Conservation (phyloP, 2,888 invertebrate genomes). For the Caenorhabditis panamensis region DNA sequence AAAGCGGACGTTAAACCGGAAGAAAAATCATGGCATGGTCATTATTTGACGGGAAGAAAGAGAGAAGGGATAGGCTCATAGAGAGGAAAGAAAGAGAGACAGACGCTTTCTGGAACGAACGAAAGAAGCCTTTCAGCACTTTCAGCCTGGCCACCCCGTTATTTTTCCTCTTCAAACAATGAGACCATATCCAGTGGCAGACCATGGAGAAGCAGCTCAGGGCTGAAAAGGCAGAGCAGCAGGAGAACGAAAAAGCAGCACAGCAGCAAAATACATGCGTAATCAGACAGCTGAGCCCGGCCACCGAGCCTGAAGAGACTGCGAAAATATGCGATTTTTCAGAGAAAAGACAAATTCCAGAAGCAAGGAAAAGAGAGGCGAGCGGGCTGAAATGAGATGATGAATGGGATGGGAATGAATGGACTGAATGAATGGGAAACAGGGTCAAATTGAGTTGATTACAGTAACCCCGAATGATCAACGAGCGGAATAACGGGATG, state of each 20-base stretch:
- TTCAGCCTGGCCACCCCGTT: too few relatives aligned
- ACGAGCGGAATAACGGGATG: neutral
- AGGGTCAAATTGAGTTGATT: conserved; percentile 15
- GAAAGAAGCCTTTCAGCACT: too few relatives aligned
- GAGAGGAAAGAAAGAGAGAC: too few relatives aligned
- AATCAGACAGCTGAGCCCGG: conserved; percentile 47
- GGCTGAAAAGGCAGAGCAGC: conserved; percentile 6
- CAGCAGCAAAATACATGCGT: conserved; percentile 33
- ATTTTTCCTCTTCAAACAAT: too few relatives aligned
- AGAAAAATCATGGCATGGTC: conserved; percentile 41
- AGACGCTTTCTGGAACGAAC: too few relatives aligned
- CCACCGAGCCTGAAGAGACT: neutral
- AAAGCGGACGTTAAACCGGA: conserved; percentile 38
- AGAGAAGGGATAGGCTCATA: neutral
- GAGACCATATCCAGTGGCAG: neutral
- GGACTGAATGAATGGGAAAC: conserved; percentile 7
- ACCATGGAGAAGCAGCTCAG: neutral
- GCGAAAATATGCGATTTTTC: conserved; percentile 15
- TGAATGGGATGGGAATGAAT: conserved; percentile 1
- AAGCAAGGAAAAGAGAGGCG: neutral
- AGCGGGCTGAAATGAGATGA: neutral
- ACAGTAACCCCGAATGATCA: conserved; percentile 16
- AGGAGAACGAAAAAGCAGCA: conserved; percentile 13
- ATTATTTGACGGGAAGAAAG: conserved; percentile 17
- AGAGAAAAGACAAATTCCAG: conserved; percentile 16